Evolutionary conservation across 2,113 vertebrate species (phyloP).

Genomic region (Meriones unguiculatus): DNA sequence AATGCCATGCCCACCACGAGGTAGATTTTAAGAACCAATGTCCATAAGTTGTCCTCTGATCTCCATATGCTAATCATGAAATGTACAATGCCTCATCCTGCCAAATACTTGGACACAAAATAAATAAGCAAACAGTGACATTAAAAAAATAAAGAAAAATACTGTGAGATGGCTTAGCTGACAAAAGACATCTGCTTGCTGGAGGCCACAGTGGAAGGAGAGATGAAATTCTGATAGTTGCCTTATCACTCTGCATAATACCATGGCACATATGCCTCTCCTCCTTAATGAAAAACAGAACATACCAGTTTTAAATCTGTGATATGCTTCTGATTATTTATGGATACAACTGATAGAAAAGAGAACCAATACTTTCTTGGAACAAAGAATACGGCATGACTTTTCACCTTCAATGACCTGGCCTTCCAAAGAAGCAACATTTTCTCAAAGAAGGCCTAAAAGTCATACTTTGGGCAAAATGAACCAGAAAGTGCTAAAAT

Average conservation of each 20-base stretch:
- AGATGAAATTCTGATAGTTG: no score
- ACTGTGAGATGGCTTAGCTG: background rate
- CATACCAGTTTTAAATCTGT: background rate
- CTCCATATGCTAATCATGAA: no score
- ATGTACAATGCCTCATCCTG: no score
- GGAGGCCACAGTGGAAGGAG: background rate
- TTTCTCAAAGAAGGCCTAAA: background rate
- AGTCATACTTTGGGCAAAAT: conserved; percentile 23
- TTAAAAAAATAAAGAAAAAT: background rate
- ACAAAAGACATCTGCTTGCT: background rate
- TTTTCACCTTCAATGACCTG: conserved; percentile 2
- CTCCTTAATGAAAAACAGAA: background rate
- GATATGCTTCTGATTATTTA: conserved; percentile 43
- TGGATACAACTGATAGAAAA: conserved; percentile 20
- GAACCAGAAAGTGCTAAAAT: conserved; percentile 42
- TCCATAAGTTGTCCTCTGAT: background rate
- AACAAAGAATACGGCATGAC: background rate
- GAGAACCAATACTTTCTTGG: background rate
- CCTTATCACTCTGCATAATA: no score
- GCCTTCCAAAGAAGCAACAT: background rate
- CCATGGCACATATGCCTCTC: no score
- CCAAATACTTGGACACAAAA: background rate
- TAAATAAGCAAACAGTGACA: no score
- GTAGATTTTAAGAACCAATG: background rate
- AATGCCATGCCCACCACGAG: background rate